Conservation (phyloP, 2,888 invertebrate species). For the Sycophila texana region DNA sequence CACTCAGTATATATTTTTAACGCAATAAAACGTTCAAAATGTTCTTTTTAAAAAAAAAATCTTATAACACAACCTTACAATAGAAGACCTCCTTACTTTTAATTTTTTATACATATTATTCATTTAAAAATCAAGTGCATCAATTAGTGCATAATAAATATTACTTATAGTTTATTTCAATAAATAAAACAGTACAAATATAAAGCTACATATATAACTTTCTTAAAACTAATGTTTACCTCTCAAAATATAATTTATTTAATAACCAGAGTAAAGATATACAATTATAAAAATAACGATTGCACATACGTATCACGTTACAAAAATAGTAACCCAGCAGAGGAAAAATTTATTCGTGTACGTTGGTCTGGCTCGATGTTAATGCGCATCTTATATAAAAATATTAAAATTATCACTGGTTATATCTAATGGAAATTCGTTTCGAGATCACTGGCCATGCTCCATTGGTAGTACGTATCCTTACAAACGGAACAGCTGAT, state of each 20-base stretch:
- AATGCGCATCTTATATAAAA: too few species aligned
- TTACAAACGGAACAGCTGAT: slow-evolving; percentile 25
- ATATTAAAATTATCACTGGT: too few species aligned
- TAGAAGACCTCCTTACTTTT: not conserved
- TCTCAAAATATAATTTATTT: too few species aligned
- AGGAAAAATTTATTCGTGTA: too few species aligned
- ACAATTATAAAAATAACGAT: too few species aligned
- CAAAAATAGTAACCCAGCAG: too few species aligned
- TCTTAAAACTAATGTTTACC: not conserved
- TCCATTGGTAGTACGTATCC: slow-evolving; percentile 19
- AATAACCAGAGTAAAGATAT: too few species aligned
- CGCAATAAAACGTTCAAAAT: too few species aligned
- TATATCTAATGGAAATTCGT: slow-evolving; percentile 1
- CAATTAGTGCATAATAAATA: slow-evolving; percentile 7
- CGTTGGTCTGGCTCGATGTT: too few species aligned
- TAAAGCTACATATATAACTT: slow-evolving; percentile 7
- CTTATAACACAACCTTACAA: not conserved
- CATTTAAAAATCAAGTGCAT: not conserved
- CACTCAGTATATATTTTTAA: too few species aligned
- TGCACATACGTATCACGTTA: too few species aligned
- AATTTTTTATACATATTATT: not conserved
- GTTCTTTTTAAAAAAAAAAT: too few species aligned
- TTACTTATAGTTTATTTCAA: slow-evolving; percentile 1
- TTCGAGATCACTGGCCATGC: slow-evolving; percentile 2
- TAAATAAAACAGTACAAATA: slow-evolving; percentile 22